Evolutionary conservation across 2,797 vertebrate genomes (phyloP).

Genomic region (Danio choprae): DNA sequence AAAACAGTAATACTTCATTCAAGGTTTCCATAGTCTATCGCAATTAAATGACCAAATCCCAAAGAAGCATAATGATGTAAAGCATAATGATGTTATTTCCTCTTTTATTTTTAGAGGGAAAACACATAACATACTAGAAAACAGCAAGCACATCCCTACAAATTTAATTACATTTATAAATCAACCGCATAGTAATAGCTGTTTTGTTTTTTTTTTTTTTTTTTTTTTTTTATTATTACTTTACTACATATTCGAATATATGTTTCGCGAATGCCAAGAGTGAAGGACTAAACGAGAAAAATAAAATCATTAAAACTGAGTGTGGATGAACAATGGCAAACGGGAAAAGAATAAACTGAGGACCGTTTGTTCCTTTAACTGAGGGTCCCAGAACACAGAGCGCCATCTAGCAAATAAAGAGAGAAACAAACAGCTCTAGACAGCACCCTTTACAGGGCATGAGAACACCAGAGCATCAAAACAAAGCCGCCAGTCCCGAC

Average conservation of each 20-base stretch:
- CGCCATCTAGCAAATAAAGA: constrained; percentile 95
- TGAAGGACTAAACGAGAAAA: constrained; percentile 42
- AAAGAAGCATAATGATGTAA: neutral
- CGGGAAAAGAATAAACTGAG: constrained; percentile 58
- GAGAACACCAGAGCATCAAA: constrained; percentile 58
- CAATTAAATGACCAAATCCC: neutral
- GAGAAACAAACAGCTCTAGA: constrained; percentile 79
- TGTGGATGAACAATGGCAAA: constrained; percentile 59
- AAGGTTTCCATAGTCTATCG: neutral
- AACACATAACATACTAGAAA: neutral
- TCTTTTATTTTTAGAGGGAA: neutral
- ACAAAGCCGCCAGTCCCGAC: constrained; percentile 59
- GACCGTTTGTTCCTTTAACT: constrained; percentile 65
- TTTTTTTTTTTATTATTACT: neutral
- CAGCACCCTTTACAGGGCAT: constrained; percentile 61
- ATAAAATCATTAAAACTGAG: constrained; percentile 53
- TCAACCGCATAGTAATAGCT: neutral
- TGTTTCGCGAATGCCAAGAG: neutral
- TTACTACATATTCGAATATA: constrained; percentile 2
- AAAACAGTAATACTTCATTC: neutral
- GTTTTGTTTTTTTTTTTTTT: neutral
- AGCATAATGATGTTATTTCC: neutral
- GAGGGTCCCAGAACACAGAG: constrained; percentile 88
- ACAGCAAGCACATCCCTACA: neutral
- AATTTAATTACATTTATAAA: constrained; percentile 13